Conservation (phyloP, 1,140 invertebrate species). For the Dolichoris vasculosae region DNA sequence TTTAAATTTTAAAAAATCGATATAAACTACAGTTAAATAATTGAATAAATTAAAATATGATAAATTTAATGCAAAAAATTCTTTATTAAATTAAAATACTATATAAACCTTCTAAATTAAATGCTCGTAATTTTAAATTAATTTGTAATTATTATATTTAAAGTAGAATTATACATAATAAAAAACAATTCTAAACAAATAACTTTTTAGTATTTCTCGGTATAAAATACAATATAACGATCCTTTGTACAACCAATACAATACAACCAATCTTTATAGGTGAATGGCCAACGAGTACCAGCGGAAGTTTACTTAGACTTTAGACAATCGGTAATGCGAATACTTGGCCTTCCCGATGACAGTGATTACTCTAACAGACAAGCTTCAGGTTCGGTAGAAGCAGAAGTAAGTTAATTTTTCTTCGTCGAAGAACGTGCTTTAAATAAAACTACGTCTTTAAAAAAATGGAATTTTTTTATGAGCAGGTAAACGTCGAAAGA, state of each 20-base stretch:
- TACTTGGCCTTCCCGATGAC: conserved; percentile 80
- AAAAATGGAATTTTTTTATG: background rate
- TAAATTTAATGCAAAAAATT: too few relatives aligned
- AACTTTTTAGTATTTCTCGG: background rate
- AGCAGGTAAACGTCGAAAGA: conserved; percentile 28
- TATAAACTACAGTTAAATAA: too few relatives aligned
- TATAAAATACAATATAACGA: background rate
- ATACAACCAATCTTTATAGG: conserved; percentile 72
- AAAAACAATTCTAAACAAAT: too few relatives aligned
- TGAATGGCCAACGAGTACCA: conserved; percentile 88
- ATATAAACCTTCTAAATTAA: too few relatives aligned
- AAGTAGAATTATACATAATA: too few relatives aligned
- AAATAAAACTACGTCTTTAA: background rate
- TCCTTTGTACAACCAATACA: too few relatives aligned
- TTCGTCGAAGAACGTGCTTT: background rate
- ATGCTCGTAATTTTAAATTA: too few relatives aligned
- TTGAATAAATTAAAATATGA: too few relatives aligned
- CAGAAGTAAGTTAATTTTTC: conserved; percentile 62
- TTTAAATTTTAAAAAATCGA: too few relatives aligned
- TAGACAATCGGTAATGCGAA: conserved; percentile 81
- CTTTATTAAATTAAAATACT: too few relatives aligned
- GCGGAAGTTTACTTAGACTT: conserved; percentile 89
- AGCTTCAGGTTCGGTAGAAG: conserved; percentile 61
- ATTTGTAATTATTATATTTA: too few relatives aligned
- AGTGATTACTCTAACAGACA: conserved; percentile 8